Evolutionary conservation across 2,888 invertebrate genomes (phyloP), one percentile per base, ranked within the genome.

Genomic region (Ophion ellenae): DNA sequence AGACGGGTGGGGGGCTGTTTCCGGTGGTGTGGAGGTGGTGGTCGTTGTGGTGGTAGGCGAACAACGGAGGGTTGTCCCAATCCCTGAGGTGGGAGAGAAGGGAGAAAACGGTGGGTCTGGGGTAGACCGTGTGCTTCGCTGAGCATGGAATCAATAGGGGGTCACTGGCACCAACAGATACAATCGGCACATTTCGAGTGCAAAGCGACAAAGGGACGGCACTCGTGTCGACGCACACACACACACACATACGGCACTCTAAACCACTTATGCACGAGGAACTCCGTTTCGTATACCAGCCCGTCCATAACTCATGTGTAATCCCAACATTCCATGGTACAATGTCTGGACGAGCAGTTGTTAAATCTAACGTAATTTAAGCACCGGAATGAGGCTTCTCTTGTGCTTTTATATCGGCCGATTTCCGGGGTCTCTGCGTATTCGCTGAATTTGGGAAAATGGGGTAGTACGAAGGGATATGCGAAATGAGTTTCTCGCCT

Each of bases 151-250:
- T 93, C 93, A 92, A 93, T 93, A 93, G 92, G 92, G 91, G 93
- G 93, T 93, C 92, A 93, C 92, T 93, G 93, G 92, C 93, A 93
- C 91, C 92, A 92, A 92, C 91, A 91, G 92, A 93, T 93, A 92
- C 92, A 93, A 93, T 93, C 92, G 92, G 91, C 91, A 92, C 91
- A 93, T 93, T 92, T 93, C 89, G 90, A 92, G 89, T 88, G 87
- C 87, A 84, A 78, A 84, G 81, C 86, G 81, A 81, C 86, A 79
- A 36, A 57, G 64, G 14, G 28, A 24, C 77, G 69, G 59, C 69
- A 59, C 24, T 61, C 67, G 36, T 20, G 57, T 7, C 53, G 17
- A 10, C 63, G 24, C 36, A 61, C 24, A 63, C 61, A 45, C 24
- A 63, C 61, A 45, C 63, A 63, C 3, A 45, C 74, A 9, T 9